Conservation (phyloP, 35 echinoderm and acorn worm species). For the Apostichopus parvimensis region DNA sequence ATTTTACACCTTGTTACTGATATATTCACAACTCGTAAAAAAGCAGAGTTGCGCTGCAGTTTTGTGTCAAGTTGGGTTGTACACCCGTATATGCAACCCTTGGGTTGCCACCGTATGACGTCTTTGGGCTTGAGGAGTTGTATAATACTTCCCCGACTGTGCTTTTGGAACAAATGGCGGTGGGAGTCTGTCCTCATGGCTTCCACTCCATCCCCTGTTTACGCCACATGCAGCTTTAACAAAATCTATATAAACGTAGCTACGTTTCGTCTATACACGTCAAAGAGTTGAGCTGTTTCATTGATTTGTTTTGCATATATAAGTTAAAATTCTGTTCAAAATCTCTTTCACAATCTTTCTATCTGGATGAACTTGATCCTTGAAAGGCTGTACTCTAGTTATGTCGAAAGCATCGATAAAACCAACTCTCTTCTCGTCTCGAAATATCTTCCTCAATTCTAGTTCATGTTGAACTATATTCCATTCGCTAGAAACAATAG, state of each 20-base stretch:
- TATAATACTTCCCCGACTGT: too few species aligned
- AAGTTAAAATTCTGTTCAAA: constrained; percentile 35
- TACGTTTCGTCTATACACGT: neutral
- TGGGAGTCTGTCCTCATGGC: too few species aligned
- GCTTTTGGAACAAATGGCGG: too few species aligned
- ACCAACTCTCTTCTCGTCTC: constrained; percentile 21
- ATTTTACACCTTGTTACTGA: too few species aligned
- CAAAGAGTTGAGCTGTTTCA: neutral
- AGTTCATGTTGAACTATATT: neutral
- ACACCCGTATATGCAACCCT: too few species aligned
- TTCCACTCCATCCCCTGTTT: neutral
- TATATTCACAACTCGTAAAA: too few species aligned
- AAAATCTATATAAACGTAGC: neutral
- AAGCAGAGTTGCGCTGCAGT: too few species aligned
- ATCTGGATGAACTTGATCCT: constrained; percentile 37
- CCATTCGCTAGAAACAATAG: constrained; percentile 22
- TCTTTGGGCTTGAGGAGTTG: too few species aligned
- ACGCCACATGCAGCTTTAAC: neutral
- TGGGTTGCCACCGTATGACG: too few species aligned
- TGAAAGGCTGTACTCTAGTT: constrained; percentile 35
- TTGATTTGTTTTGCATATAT: constrained; percentile 1
- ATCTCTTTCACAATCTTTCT: constrained; percentile 2
- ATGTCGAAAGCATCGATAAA: constrained; percentile 58
- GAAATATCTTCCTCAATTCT: constrained; percentile 17
- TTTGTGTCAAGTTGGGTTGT: too few species aligned